phyloP scores from a whole-genome alignment of 2,888 invertebrate genomes.

The Zaprionus obscuricornis region DNA sequence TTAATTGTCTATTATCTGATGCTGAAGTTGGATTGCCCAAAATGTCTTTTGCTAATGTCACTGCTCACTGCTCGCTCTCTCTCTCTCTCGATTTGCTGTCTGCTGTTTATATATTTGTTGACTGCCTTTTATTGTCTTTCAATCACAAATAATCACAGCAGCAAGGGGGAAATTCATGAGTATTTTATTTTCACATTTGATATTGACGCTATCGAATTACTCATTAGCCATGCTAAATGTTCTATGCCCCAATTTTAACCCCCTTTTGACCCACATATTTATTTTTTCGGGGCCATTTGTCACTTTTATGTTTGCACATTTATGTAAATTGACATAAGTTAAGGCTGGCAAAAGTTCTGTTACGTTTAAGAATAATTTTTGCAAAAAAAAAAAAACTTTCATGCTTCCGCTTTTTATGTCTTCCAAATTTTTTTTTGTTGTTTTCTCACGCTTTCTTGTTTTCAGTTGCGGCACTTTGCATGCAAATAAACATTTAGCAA shows the following conservation, averaged over 20 bases:
- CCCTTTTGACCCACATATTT: constrained; percentile 18
- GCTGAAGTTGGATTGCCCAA: too few relatives aligned
- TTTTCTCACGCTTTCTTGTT: constrained; percentile 25
- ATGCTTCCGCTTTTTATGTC: constrained; percentile 8
- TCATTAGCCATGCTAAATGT: constrained; percentile 51
- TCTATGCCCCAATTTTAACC: too few relatives aligned
- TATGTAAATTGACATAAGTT: constrained; percentile 50
- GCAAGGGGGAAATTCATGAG: constrained; percentile 21
- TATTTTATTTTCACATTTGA: constrained; percentile 43
- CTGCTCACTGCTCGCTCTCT: background rate
- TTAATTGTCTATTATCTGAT: too few relatives aligned
- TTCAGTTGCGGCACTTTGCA: constrained; percentile 36
- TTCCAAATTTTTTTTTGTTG: constrained; percentile 2
- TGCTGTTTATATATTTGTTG: too few relatives aligned
- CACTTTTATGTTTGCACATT: constrained; percentile 44
- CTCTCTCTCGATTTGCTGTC: background rate
- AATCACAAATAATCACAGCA: constrained; percentile 70
- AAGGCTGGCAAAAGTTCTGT: too few relatives aligned
- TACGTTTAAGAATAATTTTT: background rate
- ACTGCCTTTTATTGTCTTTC: constrained; percentile 60
- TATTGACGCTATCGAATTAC: constrained; percentile 48
- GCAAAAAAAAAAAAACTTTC: background rate
- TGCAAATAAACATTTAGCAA: constrained; percentile 55
- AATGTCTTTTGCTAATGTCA: constrained; percentile 11
- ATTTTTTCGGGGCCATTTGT: constrained; percentile 32